These are phyloP conservation scores for Tetragnatha versicolor DNA, from an alignment of 1,140 invertebrate genomes.

Conservation along the genomic window DNA sequence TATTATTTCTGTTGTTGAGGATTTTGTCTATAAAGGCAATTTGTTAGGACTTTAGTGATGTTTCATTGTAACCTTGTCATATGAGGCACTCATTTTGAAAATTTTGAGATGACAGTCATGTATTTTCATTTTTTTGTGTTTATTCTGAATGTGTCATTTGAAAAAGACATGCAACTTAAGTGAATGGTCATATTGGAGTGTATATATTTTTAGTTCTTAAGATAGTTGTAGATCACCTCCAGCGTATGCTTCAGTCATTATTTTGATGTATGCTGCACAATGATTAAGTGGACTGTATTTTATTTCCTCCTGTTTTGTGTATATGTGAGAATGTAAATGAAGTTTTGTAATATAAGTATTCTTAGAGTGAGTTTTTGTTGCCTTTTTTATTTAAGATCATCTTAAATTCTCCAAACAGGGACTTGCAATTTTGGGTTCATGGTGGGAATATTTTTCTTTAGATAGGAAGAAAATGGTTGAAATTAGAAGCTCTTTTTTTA, in stretches of 20 bases:
- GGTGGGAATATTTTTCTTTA: too few relatives aligned
- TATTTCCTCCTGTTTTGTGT: constrained; percentile 20
- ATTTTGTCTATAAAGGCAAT: background rate
- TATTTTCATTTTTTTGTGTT: background rate
- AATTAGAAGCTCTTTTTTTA: too few relatives aligned
- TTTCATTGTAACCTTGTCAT: background rate
- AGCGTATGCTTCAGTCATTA: constrained; percentile 5
- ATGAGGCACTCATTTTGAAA: background rate
- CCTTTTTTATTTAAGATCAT: too few relatives aligned
- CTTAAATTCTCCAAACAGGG: too few relatives aligned
- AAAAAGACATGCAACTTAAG: background rate
- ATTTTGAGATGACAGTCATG: background rate
- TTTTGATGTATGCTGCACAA: constrained; percentile 35
- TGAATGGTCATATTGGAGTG: constrained; percentile 1
- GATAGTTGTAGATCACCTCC: background rate
- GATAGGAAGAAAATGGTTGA: too few relatives aligned
- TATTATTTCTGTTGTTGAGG: background rate
- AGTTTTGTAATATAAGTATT: constrained; percentile 50
- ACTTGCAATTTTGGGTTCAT: too few relatives aligned
- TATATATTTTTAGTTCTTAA: constrained; percentile 12
- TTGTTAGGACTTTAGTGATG: background rate
- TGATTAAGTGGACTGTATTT: constrained; percentile 24
- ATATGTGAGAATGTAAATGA: constrained; percentile 41
- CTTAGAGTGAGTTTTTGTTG: too few relatives aligned
- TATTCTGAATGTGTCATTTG: background rate